Conservation (phyloP, 1,140 invertebrate genomes). For the Mizuhopecten yessoensis region DNA sequence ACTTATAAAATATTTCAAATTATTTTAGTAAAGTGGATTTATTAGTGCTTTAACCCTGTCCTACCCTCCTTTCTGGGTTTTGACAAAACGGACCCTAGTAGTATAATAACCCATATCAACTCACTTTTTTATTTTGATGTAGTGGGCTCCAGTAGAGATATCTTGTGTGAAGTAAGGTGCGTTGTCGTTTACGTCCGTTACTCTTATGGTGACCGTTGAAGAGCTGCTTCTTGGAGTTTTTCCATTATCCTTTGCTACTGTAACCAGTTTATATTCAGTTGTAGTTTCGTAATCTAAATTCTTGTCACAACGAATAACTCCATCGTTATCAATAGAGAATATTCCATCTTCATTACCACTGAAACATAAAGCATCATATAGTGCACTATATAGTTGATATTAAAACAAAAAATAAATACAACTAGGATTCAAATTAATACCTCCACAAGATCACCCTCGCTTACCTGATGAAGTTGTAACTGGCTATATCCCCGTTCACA, state of each 20-base stretch:
- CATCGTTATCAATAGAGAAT: slow-evolving; percentile 74
- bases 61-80: too few relatives aligned
- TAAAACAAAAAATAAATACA: too few relatives aligned
- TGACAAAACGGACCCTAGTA: too few relatives aligned
- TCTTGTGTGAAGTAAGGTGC: slow-evolving; percentile 68
- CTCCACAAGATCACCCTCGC: too few relatives aligned
- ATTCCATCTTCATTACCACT: background rate
- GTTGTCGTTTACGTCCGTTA: slow-evolving; percentile 87
- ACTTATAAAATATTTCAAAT: too few relatives aligned
- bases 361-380: background rate
- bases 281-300: slow-evolving; percentile 93
- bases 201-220: slow-evolving; percentile 92
- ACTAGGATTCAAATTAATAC: too few relatives aligned
- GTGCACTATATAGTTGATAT: too few relatives aligned
- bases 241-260: slow-evolving; percentile 92
- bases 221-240: slow-evolving; percentile 90
- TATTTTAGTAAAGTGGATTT: too few relatives aligned
- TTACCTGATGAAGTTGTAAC: background rate
- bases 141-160: slow-evolving; percentile 53
- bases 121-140: slow-evolving; percentile 70
- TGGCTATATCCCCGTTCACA: slow-evolving; percentile 86
- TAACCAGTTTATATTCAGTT: slow-evolving; percentile 91
- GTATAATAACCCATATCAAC: too few relatives aligned
- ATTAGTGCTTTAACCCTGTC: too few relatives aligned
- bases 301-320: slow-evolving; percentile 65